Evolutionary conservation across 2,113 vertebrate genomes (phyloP), one percentile per base, ranked within the genome.

Genomic region (Excalfactoria chinensis): DNA sequence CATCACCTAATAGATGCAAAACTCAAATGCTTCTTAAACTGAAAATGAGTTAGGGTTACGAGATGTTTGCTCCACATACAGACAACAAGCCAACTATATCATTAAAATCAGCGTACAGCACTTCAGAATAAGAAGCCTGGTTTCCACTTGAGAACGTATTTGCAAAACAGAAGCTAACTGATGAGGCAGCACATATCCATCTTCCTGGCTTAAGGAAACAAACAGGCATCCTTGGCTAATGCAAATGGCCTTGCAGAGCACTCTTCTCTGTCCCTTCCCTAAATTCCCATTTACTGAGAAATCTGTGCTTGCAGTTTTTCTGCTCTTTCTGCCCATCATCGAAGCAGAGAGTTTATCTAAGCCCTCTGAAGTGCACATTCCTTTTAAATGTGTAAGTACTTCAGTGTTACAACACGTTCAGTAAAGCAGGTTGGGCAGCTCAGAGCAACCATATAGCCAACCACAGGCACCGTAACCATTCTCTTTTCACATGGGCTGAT

Each of bases 401-500:
- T 32, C 0, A 41, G 41, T 13, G 12, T 41, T 41, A 41, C 40
- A 41, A 12, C 40, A 41, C 40, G 8, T 41, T 41, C 12, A 41
- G 40, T 9, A 41, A 41, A 41, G 40, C 40, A 41, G 19, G 15
- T n/a, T 19, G 1, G 26, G 41, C 51, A 81, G 35, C 69, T 73
- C 77, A 26, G 49, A 86, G 66, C 60, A 68, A 13, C 60, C 73
- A 58, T 56, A n/a, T 48, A 23, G 72, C 73, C 64, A 67, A 1
- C 35, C 28, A 0, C 5, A 13, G 49, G 23, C 2, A 43, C 15
- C 4, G 4, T 48, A 74, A 67, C 46, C 20, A 1, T n/a, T 46
- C 9, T 16, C 14, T 35, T 87, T 46, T 51, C 13, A n/a, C 16
- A 60, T 1, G 4, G 7, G 5, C 55, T 66, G 26, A 60, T 46